phyloP scores from a whole-genome alignment of 2,888 invertebrate genomes.

The Linyphia triangularis region DNA sequence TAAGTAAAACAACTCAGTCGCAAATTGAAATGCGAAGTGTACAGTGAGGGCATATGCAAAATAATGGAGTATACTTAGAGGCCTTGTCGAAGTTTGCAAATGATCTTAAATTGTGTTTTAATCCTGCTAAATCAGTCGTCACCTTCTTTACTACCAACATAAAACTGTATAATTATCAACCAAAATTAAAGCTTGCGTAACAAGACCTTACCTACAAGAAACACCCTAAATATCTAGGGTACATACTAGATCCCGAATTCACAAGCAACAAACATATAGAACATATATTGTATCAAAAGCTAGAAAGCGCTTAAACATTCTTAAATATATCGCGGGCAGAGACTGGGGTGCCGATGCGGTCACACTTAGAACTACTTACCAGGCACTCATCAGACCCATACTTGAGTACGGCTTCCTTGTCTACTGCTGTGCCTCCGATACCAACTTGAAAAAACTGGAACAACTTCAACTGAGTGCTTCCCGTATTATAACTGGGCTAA shows the following conservation, averaged over 20 bases:
- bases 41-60: no score
- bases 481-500: neutral
- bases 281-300: neutral
- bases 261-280: no score
- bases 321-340: constrained; percentile 18
- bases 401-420: no score
- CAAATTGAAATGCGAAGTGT: no score
- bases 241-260: no score
- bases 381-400: constrained; percentile 13
- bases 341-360: constrained; percentile 17
- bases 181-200: neutral
- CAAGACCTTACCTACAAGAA: neutral
- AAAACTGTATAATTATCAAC: neutral
- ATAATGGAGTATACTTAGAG: no score
- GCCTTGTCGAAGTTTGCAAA: neutral
- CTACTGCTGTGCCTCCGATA: no score
- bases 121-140: neutral
- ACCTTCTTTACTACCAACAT: neutral
- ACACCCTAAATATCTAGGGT: no score
- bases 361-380: constrained; percentile 22
- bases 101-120: constrained; percentile 12
- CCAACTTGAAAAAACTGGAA: no score
- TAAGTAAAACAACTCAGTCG: no score
- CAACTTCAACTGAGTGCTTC: no score
- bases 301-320: neutral